phyloP scores from a whole-genome alignment of 1,140 invertebrate species.

The Leptinotarsa lineolata region DNA sequence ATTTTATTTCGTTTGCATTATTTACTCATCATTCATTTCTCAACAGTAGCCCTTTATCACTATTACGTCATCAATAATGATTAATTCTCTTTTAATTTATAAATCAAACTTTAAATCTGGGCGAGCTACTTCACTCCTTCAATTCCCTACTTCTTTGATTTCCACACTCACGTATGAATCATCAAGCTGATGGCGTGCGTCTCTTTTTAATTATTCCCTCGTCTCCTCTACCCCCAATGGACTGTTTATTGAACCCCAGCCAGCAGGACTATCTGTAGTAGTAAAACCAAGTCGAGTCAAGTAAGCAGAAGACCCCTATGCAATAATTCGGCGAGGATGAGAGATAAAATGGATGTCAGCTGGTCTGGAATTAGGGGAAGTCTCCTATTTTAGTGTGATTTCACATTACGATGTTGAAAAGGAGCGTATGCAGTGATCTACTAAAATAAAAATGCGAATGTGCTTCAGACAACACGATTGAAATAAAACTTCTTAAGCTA shows the following conservation, averaged over 20 bases:
- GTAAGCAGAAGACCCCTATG: slow-evolving; percentile 4
- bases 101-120: too few species aligned
- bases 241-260: slow-evolving; percentile 2
- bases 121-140: neutral
- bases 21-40: too few species aligned
- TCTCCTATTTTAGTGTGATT: neutral
- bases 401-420: neutral
- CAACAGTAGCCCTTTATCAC: too few species aligned
- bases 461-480: too few species aligned
- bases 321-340: neutral
- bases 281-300: slow-evolving; percentile 5
- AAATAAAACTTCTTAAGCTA: too few species aligned
- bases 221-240: neutral
- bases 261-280: neutral
- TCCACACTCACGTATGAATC: neutral
- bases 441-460: too few species aligned
- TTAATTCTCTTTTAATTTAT: too few species aligned
- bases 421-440: too few species aligned
- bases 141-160: neutral
- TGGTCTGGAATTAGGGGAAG: neutral
- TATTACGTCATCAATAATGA: too few species aligned
- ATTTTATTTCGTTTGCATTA: too few species aligned
- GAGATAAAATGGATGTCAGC: slow-evolving; percentile 8
- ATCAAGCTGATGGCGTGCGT: neutral
- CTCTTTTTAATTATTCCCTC: slow-evolving; percentile 6